A percentile compares a stretch with the other conserved stretches of the same genome.
phyloP scores from a whole-genome alignment of 2,888 invertebrate species.

The Altica lythri region DNA sequence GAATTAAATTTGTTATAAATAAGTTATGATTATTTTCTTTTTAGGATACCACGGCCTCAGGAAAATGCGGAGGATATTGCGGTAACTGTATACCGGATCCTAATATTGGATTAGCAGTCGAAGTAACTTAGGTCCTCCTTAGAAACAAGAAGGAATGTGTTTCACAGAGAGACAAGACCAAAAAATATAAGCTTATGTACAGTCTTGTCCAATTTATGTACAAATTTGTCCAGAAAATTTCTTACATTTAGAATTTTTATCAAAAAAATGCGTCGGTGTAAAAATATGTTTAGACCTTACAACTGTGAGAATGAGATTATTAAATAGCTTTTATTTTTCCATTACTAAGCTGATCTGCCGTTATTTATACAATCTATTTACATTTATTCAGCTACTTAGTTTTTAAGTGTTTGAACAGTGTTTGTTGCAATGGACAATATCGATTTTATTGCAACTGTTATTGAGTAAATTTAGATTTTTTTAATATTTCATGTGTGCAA shows the following conservation, averaged over 20 bases:
- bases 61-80: constrained; percentile 76
- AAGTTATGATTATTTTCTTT: constrained; percentile 18
- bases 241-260: constrained; percentile 21
- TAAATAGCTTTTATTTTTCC: too few relatives aligned
- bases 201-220: constrained; percentile 2
- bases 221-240: constrained; percentile 13
- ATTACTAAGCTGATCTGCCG: too few relatives aligned
- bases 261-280: constrained; percentile 11
- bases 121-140: constrained; percentile 47
- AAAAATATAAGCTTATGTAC: too few relatives aligned
- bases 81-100: constrained; percentile 63
- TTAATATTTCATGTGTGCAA: too few relatives aligned
- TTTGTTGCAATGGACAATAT: too few relatives aligned
- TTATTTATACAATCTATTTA: too few relatives aligned
- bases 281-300: too few relatives aligned
- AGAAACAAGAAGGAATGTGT: constrained; percentile 23
- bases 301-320: too few relatives aligned
- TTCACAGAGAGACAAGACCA: constrained; percentile 33
- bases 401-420: too few relatives aligned
- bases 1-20: neutral
- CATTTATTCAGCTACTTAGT: too few relatives aligned
- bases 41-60: constrained; percentile 60
- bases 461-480: too few relatives aligned
- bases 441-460: too few relatives aligned
- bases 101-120: constrained; percentile 51